phyloP scores from a whole-genome alignment of 2,888 invertebrate genomes.

The Lumbricus terrestris region DNA sequence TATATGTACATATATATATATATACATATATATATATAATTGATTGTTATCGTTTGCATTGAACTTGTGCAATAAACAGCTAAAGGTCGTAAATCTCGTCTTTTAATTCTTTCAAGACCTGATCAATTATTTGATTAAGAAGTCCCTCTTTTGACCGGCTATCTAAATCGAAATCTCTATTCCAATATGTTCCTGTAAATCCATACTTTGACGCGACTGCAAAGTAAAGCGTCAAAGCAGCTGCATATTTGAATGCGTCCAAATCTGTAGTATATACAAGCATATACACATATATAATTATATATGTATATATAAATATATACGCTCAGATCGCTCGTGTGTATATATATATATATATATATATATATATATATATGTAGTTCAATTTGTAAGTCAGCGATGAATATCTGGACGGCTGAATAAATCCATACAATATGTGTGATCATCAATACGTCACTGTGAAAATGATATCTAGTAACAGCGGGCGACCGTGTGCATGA shows the following conservation, averaged over 20 bases:
- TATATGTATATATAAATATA: too few relatives aligned
- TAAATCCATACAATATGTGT: neutral
- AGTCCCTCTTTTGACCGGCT: neutral
- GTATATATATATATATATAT: too few relatives aligned
- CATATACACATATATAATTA: too few relatives aligned
- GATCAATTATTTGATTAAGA: neutral
- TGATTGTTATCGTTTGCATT: neutral
- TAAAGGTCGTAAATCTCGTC: neutral
- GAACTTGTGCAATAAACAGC: neutral
- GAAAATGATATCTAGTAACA: neutral
- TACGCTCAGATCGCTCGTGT: neutral
- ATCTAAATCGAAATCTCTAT: neutral
- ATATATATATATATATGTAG: too few relatives aligned
- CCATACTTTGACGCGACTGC: neutral
- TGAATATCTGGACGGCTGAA: neutral
- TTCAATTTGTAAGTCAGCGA: neutral
- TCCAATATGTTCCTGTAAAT: neutral
- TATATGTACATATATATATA: neutral
- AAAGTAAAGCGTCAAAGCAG: neutral
- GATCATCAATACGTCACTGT: neutral
- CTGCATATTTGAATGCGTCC: neutral
- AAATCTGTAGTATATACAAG: too few relatives aligned
- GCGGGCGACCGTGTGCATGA: too few relatives aligned
- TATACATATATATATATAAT: neutral
- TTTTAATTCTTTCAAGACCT: neutral